Conservation (phyloP, 2,797 vertebrate genomes). For the Poeciliopsis presidionis region DNA sequence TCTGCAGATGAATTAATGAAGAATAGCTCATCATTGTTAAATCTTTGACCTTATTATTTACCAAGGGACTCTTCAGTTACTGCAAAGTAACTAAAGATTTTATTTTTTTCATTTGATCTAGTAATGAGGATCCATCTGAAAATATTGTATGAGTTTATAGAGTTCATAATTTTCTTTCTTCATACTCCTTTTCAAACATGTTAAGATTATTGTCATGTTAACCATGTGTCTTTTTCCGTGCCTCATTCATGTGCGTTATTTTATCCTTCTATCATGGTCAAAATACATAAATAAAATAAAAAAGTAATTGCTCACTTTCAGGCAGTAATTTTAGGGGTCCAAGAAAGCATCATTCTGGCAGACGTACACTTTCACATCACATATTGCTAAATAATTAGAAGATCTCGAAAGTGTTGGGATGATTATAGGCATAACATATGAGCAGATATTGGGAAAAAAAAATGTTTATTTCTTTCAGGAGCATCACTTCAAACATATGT, state of each 20-base stretch:
- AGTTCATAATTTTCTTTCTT: no score
- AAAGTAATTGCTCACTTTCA: constrained; percentile 42
- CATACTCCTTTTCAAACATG: no score
- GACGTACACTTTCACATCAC: constrained; percentile 1
- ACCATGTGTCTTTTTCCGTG: no score
- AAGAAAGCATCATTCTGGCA: constrained; percentile 56
- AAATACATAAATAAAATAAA: not conserved
- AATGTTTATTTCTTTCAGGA: not conserved
- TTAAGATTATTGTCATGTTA: no score
- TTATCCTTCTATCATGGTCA: no score
- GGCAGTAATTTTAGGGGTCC: constrained; percentile 53
- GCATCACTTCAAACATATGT: not conserved
- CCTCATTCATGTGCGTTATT: no score
- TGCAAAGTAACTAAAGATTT: constrained; percentile 40
- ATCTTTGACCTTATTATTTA: constrained; percentile 57
- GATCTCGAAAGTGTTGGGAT: not conserved
- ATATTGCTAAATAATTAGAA: not conserved
- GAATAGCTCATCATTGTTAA: constrained; percentile 51
- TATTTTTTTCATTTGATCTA: no score
- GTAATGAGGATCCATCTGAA: no score
- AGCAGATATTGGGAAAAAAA: not conserved
- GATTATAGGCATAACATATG: not conserved
- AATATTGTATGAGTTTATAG: no score
- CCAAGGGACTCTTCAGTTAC: constrained; percentile 36
- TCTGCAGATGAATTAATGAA: constrained; percentile 39